These are phyloP conservation scores for Hoplias malabaricus DNA, from an alignment of 2,113 vertebrate species.

Conservation along the genomic window DNA sequence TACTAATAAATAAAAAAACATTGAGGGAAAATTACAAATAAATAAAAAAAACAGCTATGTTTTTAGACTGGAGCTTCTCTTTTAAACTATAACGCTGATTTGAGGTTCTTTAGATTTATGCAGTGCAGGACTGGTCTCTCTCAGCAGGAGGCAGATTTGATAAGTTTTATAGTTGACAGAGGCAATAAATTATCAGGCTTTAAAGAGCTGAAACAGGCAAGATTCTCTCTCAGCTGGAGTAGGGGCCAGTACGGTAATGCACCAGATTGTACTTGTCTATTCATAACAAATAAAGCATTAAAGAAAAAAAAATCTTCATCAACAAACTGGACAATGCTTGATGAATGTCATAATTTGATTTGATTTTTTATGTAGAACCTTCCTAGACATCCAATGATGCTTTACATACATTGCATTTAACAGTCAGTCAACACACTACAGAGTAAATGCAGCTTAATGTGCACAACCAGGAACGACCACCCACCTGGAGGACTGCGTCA, in stretches of 20 bases:
- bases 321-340: background rate
- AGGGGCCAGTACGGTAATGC: slow-evolving; percentile 17
- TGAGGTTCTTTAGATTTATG: background rate
- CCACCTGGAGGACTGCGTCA: too few species aligned
- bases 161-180: slow-evolving; percentile 53
- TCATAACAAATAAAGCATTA: background rate
- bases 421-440: too few species aligned
- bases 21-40: background rate
- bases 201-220: slow-evolving; percentile 44
- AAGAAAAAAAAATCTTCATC: background rate
- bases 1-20: background rate
- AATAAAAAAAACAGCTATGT: background rate
- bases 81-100: slow-evolving; percentile 15
- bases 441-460: too few species aligned
- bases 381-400: too few species aligned
- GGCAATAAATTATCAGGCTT: slow-evolving; percentile 47
- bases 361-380: too few species aligned
- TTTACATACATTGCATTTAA: too few species aligned
- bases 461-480: too few species aligned
- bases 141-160: slow-evolving; percentile 51
- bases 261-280: slow-evolving; percentile 19
- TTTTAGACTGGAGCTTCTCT: background rate
- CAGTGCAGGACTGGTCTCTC: slow-evolving; percentile 13
- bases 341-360: background rate
- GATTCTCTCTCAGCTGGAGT: slow-evolving; percentile 33